Base-by-base conservation (phyloP, 2,113 vertebrate species). In the Pyrgilauda ruficollis region DNA sequence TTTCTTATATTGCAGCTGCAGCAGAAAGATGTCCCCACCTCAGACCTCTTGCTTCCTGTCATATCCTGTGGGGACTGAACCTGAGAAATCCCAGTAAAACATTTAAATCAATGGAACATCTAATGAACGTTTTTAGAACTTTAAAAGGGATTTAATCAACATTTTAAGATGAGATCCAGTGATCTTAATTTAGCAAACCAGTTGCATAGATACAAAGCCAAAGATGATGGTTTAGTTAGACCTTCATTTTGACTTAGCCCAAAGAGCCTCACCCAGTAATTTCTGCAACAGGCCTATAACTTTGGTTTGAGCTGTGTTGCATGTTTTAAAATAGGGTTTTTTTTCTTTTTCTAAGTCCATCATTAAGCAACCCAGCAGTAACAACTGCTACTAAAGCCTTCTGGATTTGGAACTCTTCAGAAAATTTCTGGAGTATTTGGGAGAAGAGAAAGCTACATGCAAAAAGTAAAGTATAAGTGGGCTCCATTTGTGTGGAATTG, bases 231-330 rank as follows among this genome's bases (percentile, higher is more conserved):
- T 82, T 78, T 87, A 64, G 41, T 89, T 85, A 90, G 83, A 87
- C 44, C 33, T 84, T 41, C 56, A 72, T 72, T 97, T 93, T 90
- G 88, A 76, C 73, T 89, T 81, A 87, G 56, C 41, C 83, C 76
- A 53, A 89, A 89, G 90, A 93, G 92, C 94, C 90, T 93, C 93
- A 87, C 95, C 96, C 90, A 95, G 73, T 95, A 96, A 96, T 97
- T 97, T 97, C 64, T 87, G 64, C 73, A 94, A 68, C 37, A 93
- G 64, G 86, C 61, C 93, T 94, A 2, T 95, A 97, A 97, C 94
- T 97, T 96, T 94, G 88, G 88, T 92, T 91, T 97, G 58, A 81
- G 46, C 83, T 84, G 27, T 22, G 41, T 7, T 86, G 46, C 44
- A 68, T 81, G 28, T 52, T 94, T 90, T 87, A 94, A 92, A 96